phyloP scores from a whole-genome alignment of 2,888 invertebrate genomes.

The Steinernema hermaphroditum region DNA sequence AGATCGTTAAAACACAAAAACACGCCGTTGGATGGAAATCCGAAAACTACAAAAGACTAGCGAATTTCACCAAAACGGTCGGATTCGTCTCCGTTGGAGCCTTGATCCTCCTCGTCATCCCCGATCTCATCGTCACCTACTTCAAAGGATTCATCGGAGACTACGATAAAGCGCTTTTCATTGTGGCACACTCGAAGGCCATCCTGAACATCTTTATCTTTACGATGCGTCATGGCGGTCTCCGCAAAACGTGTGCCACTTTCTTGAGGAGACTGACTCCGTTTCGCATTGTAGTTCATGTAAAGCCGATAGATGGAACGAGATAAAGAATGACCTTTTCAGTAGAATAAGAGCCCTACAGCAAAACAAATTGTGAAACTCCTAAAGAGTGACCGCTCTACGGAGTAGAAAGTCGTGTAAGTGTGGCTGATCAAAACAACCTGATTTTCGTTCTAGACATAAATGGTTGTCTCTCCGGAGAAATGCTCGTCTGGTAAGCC shows the following conservation, averaged over 20 bases:
- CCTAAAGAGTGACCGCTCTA: no score
- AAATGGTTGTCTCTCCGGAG: no score
- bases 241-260: not conserved
- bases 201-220: constrained; percentile 25
- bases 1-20: not conserved
- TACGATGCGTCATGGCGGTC: not conserved
- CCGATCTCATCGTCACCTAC: constrained; percentile 14
- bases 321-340: no score
- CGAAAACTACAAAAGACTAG: not conserved
- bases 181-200: not conserved
- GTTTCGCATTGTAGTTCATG: no score
- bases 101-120: constrained; percentile 9
- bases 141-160: not conserved
- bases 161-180: not conserved
- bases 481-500: no score
- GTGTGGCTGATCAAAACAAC: no score
- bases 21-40: not conserved
- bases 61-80: constrained; percentile 9
- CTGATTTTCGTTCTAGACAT: no score
- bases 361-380: no score
- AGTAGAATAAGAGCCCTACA: no score
- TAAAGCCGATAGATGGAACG: no score
- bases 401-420: no score
- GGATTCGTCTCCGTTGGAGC: constrained; percentile 7
- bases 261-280: no score